Base-by-base conservation (phyloP, 2,113 vertebrate genomes). In the Arenaria interpres region DNA sequence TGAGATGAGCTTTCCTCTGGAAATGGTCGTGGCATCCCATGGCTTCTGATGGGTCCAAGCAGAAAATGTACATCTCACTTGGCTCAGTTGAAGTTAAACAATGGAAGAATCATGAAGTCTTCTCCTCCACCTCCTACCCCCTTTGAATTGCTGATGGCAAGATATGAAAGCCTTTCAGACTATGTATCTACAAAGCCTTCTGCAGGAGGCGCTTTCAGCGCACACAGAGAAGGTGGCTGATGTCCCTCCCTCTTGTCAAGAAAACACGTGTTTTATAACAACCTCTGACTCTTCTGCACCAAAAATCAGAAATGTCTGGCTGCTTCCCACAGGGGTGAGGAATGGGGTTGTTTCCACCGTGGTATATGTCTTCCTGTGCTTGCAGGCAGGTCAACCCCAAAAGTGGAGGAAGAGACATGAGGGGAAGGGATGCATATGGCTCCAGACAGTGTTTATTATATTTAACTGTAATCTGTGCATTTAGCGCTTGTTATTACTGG, bases 201-300 rank as follows among this genome's bases (percentile, higher is more conserved):
- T 62, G 18, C 66, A 48, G 23, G 77, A 74, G 19, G 2, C 30
- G 30, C 30, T 79, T 87, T 14, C 54, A 63, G 1, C 1, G 0
- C 32, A 6, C 33, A 4, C 54, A 21, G 21, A 27, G 24, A 50
- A 27, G 37, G 56, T 43, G 73, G 10, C 39, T 57, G 48, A 12
- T 78, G 24, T 35, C 46, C 24, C 45, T 35, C 46, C 24, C 45
- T 85, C 27, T 39, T 39, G 30, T 62, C 30, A 41, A 43, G 56
- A 32, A 67, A 0, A 0, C 3, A 6, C 0, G 2, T 32, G 35
- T 32, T 63, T 33, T 71, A 6, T 24, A 15, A 4, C 20, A 71
- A 73, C 48, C 22, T 75, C 41, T 60, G 77, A 35, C 35, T 77
- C n/a, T 51, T 48, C 33, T 0, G 1, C 45, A 27, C 32, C 0